Evolutionary conservation across 2,797 vertebrate genomes (phyloP), one percentile per base, ranked within the genome.

Genomic region (Sandelia bainsii): DNA sequence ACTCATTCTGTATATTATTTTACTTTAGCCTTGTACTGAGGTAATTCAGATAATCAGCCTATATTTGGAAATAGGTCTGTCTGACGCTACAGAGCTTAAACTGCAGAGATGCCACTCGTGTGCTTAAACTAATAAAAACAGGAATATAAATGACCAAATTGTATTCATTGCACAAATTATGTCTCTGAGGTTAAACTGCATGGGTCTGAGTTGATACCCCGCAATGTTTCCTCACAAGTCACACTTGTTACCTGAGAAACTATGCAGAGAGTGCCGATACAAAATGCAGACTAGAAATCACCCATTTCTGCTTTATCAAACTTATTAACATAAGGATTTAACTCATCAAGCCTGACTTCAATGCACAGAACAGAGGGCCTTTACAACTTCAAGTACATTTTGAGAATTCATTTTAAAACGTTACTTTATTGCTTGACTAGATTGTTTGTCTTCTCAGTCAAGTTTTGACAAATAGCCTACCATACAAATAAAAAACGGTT

Each of bases 251-350:
- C 40, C 52, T 22, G 22, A 32, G 44, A 62, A 32, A 44, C 11
- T 8, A 34, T 59, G 1, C 34, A 20, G 16, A 10, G 23, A 63
- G 50, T 45, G 9, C 17, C 32, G 14, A 61, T 27, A 23, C 13
- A n/a, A 62, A 57, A 57, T 12, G 23, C 25, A 22, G 20, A 29
- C 11, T 5, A 45, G 3, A 23, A n/a, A 17, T 49, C 17, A 11
- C 42, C 10, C 5, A 40, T 51, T 6, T 51, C 44, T 51, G 45
- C 14, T 54, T 49, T 53, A 6, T 48, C 39, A 67, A 42, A 72
- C 16, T 0, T 9, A 17, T 53, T 14, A 17, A 29, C 1, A 0
- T 0, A 1, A 32, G 23, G 45, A 46, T 23, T 60, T 40, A 46
- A 44, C 19, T 23, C 8, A 34, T 42, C 8, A 45, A 50, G 8